Percentiles rank a stretch among this genome's conserved stretches.
These are phyloP conservation scores for Lutraria rhynchaena DNA, from an alignment of 1,140 invertebrate genomes.

Conservation along the genomic window DNA sequence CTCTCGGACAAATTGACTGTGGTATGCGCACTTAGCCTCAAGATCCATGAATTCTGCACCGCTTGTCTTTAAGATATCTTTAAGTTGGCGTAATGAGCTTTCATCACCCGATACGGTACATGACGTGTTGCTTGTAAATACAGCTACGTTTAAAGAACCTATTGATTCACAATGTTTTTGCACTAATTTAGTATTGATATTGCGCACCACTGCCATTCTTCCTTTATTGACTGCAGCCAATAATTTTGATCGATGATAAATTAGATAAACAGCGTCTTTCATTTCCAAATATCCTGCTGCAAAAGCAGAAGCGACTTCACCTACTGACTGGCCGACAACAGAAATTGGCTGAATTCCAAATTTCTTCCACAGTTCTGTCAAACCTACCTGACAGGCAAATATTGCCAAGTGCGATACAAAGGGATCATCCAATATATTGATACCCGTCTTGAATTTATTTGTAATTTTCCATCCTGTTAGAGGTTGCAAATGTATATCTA, in stretches of 20 bases:
- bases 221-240: constrained; percentile 61
- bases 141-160: constrained; percentile 56
- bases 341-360: constrained; percentile 64
- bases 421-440: constrained; percentile 60
- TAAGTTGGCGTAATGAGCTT: constrained; percentile 41
- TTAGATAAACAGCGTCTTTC: constrained; percentile 67
- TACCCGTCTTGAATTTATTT: constrained; percentile 32
- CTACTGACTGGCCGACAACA: constrained; percentile 74
- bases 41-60: constrained; percentile 38
- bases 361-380: constrained; percentile 64
- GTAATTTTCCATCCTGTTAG: constrained; percentile 62
- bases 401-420: constrained; percentile 67
- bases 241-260: constrained; percentile 65
- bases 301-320: constrained; percentile 74
- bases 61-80: not conserved
- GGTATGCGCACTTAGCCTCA: constrained; percentile 56
- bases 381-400: constrained; percentile 72
- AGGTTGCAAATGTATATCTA: constrained; percentile 63
- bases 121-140: constrained; percentile 65
- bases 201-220: constrained; percentile 69
- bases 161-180: constrained; percentile 12
- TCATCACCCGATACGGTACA: constrained; percentile 71
- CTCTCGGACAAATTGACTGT: constrained; percentile 59
- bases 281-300: constrained; percentile 64
- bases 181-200: constrained; percentile 42